Percentiles rank a stretch among this genome's conserved stretches.
phyloP scores from a whole-genome alignment of 1,140 invertebrate species.

The Cyclargus thomasi region DNA sequence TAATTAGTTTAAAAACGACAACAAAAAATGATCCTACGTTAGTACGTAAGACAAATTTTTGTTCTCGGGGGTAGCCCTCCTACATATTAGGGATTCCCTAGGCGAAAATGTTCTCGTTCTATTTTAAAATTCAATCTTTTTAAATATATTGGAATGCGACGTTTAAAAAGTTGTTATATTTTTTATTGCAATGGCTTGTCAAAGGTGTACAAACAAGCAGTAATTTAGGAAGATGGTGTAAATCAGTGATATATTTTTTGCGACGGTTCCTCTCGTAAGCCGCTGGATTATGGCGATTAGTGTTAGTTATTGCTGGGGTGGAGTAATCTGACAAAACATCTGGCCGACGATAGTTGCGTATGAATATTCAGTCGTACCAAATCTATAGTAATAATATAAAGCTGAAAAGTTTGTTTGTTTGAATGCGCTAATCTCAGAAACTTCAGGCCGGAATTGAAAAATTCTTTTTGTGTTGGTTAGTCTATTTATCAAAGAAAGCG shows the following conservation, averaged over 20 bases:
- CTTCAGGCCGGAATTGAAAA: too few relatives aligned
- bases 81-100: too few relatives aligned
- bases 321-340: constrained; percentile 22
- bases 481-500: too few relatives aligned
- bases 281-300: constrained; percentile 26
- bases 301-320: constrained; percentile 18
- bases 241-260: constrained; percentile 28
- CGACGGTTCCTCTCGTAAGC: constrained; percentile 20
- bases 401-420: background rate
- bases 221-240: constrained; percentile 35
- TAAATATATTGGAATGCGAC: background rate
- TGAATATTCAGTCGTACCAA: background rate
- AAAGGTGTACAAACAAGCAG: constrained; percentile 38
- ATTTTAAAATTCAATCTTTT: background rate
- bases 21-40: background rate
- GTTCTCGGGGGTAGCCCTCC: too few relatives aligned
- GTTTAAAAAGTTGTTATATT: constrained; percentile 8
- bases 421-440: too few relatives aligned
- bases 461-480: too few relatives aligned
- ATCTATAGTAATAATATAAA: background rate
- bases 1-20: background rate
- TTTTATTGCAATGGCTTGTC: constrained; percentile 17
- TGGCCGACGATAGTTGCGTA: constrained; percentile 15
- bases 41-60: background rate
- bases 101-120: background rate